Evolutionary conservation across 2,888 invertebrate genomes (phyloP).

Genomic region (Tanytarsus gracilentus): DNA sequence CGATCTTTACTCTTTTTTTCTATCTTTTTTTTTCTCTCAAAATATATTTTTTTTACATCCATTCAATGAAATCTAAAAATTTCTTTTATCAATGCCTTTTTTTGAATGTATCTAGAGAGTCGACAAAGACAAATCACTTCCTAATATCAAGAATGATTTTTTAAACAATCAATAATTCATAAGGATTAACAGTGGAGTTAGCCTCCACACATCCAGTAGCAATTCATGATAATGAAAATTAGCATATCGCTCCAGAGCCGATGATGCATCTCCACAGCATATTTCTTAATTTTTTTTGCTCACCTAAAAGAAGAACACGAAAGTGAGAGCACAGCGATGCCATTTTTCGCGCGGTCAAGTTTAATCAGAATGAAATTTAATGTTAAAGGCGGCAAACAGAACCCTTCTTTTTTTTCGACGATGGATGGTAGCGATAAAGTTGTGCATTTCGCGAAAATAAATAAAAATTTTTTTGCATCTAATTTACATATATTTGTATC

Average conservation of each 20-base stretch:
- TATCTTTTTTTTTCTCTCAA: background rate
- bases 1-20: background rate
- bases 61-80: too few species aligned
- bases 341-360: background rate
- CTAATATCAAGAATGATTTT: too few species aligned
- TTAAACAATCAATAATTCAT: too few species aligned
- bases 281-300: background rate
- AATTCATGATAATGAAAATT: constrained; percentile 26
- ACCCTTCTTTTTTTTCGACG: too few species aligned
- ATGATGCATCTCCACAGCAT: constrained; percentile 9
- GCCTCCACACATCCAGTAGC: constrained; percentile 25
- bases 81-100: too few species aligned
- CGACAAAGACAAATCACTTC: too few species aligned
- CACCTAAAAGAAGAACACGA: background rate
- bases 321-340: constrained; percentile 5
- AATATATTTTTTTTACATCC: too few species aligned
- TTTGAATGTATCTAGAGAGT: too few species aligned
- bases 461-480: constrained; percentile 26
- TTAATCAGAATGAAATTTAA: constrained; percentile 1
- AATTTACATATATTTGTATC: constrained; percentile 25
- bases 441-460: constrained; percentile 24
- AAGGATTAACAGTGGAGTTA: too few species aligned
- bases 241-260: constrained; percentile 24
- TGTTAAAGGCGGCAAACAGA: constrained; percentile 1
- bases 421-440: constrained; percentile 20